Conservation (phyloP, 1,140 invertebrate species). For the Lethrus apterus region DNA sequence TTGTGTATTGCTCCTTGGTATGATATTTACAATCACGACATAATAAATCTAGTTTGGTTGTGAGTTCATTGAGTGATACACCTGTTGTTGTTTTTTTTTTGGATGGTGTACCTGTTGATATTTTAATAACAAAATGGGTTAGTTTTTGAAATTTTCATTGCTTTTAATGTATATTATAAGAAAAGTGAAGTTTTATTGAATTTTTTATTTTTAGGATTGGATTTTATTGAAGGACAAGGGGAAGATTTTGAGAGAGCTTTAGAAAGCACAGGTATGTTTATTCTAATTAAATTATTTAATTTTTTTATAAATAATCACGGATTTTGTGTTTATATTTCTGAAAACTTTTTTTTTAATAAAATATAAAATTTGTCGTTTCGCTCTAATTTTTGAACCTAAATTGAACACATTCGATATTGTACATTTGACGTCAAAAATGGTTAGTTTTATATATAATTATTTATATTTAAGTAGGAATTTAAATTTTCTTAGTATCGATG, state of each 20-base stretch:
- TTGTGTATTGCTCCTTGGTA: conserved; percentile 29
- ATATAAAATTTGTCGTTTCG: no score
- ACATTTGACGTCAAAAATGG: no score
- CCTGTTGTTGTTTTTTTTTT: conserved; percentile 1
- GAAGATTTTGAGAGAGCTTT: conserved; percentile 65
- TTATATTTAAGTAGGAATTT: no score
- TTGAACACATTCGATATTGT: no score
- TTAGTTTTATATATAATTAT: no score
- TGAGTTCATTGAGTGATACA: conserved; percentile 18
- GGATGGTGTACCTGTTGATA: conserved; percentile 12
- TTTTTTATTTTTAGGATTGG: conserved; percentile 49
- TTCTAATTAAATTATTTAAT: not conserved
- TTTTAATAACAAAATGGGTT: conserved; percentile 20
- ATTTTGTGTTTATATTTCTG: not conserved
- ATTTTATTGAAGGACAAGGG: conserved; percentile 60
- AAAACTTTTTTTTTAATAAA: not conserved
- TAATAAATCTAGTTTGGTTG: conserved; percentile 23
- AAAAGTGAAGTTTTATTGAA: conserved; percentile 15
- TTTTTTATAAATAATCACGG: not conserved
- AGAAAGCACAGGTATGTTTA: conserved; percentile 54
- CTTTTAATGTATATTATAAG: conserved; percentile 8
- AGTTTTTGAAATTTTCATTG: conserved; percentile 17
- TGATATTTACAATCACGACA: conserved; percentile 25
- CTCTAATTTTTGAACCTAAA: no score
- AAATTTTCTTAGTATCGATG: no score